Evolutionary conservation across 2,113 vertebrate genomes (phyloP).

Genomic region (Oplegnathus fasciatus): DNA sequence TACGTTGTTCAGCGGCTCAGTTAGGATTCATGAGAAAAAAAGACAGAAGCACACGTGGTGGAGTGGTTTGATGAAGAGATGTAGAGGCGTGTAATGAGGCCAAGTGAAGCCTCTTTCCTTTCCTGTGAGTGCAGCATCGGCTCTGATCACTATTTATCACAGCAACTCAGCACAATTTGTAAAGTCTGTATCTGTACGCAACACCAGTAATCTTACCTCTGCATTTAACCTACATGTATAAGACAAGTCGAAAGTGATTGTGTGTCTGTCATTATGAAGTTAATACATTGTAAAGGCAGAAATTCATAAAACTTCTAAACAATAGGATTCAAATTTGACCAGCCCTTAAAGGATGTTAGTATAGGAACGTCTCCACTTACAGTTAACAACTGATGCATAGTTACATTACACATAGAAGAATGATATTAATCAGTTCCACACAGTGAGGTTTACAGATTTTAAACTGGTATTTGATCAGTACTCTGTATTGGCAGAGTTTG

Average conservation of each 20-base stretch:
- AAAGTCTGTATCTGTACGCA: not conserved
- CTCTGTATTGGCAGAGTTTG: no score
- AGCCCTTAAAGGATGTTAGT: no score
- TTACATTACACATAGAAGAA: not conserved
- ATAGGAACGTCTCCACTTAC: no score
- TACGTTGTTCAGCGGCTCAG: slow-evolving; percentile 1
- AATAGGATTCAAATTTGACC: not conserved
- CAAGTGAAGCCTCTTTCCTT: slow-evolving; percentile 5
- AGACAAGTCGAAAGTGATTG: not conserved
- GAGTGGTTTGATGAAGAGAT: slow-evolving; percentile 31
- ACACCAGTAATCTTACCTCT: not conserved
- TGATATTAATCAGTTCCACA: not conserved
- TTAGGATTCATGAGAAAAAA: slow-evolving; percentile 4
- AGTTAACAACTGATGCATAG: no score
- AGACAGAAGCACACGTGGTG: not conserved
- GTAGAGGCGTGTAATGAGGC: slow-evolving; percentile 13
- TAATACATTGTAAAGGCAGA: not conserved
- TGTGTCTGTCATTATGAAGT: not conserved
- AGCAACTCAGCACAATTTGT: not conserved
- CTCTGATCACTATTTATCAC: slow-evolving; percentile 30
- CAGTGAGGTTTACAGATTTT: not conserved
- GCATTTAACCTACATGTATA: not conserved
- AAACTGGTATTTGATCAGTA: not conserved
- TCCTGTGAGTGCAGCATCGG: not conserved
- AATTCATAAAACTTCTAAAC: not conserved